Evolutionary conservation across 1,140 invertebrate genomes (phyloP), one percentile per base, ranked within the genome.

Genomic region (Hyphantria cunea): DNA sequence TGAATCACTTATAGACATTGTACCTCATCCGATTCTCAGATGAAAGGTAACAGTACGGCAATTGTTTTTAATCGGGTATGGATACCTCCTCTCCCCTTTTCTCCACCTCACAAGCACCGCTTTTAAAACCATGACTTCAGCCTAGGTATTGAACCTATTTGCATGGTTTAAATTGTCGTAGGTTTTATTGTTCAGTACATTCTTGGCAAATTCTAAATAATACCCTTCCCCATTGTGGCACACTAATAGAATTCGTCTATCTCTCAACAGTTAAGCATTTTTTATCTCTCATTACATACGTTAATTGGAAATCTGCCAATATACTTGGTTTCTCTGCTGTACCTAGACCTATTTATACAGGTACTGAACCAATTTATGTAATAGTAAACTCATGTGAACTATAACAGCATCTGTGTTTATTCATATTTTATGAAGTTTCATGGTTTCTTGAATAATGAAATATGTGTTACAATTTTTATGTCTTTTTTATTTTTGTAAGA

Each of bases 301-400:
- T 32, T 7, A 49, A 15, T 39, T 58, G 55, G 55, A 49, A 12
- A 11, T 37, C 12, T 10, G 55, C 55, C 55, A 58, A 15, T 48
- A 14, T 17, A 17, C 33, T 25, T 48, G 34, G 17, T 25, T 3
- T 25, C 17, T 25, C 17, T 25, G 33, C 17, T 47, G 31, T 47
- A 15, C n/a, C 5, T 4, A 11, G 12, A 10, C 53, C 53, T 55
- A 55, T 55, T 44, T 55, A 15, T 45, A 15, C 32, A 8, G 9
- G 33, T 58, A 44, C 34, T 58, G 33, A 58, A 37, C 17, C 37
- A 37, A 11, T 17, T 34, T 13, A 25, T 56, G 15, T 49, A 37
- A 58, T 49, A n/a, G 25, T 39, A 49, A 17, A 49, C 12, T n/a
- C 7, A 0, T 8, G n/a, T n/a, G n/a, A n/a, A 10, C 4, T 47